Conservation (phyloP, 1,140 invertebrate genomes). For the Achatina immaculata region DNA sequence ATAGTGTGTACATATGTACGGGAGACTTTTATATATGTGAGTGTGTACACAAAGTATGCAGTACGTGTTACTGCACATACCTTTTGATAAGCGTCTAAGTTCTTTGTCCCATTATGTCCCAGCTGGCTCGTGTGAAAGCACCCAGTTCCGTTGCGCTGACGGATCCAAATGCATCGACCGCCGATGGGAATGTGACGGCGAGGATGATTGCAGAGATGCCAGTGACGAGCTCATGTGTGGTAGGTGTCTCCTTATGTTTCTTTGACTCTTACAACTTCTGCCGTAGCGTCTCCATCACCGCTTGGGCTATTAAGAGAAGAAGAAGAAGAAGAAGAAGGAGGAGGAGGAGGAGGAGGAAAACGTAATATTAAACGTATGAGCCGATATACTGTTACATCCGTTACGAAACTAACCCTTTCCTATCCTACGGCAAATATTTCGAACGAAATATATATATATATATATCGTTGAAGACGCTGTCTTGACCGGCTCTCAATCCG, state of each 20-base stretch:
- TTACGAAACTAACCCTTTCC: not conserved
- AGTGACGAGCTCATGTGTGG: constrained; percentile 26
- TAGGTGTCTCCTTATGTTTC: not conserved
- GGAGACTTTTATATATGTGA: no score
- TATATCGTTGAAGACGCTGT: no score
- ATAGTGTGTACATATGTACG: no score
- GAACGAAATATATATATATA: not conserved
- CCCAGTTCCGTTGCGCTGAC: constrained; percentile 44
- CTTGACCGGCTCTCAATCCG: no score
- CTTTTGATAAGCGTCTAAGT: no score
- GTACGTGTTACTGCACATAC: no score
- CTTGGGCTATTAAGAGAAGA: not conserved
- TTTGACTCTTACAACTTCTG: not conserved
- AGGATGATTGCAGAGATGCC: constrained; percentile 42
- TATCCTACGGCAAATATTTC: not conserved
- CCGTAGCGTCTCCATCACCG: not conserved
- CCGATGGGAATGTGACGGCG: constrained; percentile 52
- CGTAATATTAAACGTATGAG: not conserved
- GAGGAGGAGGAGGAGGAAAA: not conserved
- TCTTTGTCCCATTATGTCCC: no score
- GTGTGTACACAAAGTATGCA: no score
- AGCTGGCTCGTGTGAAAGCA: constrained; percentile 26
- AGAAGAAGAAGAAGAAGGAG: not conserved
- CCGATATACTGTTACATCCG: not conserved
- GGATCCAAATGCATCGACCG: constrained; percentile 43